Evolutionary conservation across 2,113 vertebrate genomes (phyloP).

Genomic region (Neolamprologus devosi): DNA sequence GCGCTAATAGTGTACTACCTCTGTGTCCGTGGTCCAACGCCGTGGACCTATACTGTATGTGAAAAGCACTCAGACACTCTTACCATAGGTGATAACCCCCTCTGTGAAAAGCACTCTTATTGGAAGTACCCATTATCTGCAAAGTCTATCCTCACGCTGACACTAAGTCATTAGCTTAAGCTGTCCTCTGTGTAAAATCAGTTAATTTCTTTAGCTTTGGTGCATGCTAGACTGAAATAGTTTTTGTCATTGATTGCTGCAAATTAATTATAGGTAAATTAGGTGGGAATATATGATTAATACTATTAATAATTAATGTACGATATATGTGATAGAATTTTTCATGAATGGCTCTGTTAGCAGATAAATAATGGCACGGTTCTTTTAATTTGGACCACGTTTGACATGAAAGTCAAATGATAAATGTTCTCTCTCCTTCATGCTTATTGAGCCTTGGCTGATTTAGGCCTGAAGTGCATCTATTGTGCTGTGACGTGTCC

Average conservation of each 20-base stretch:
- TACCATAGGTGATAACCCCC: constrained; percentile 64
- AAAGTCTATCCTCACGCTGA: constrained; percentile 58
- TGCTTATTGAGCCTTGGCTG: constrained; percentile 6
- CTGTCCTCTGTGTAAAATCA: constrained; percentile 59
- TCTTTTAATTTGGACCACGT: neutral
- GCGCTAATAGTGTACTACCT: constrained; percentile 45
- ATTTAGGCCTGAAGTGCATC: constrained; percentile 12
- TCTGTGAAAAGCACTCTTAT: constrained; percentile 65
- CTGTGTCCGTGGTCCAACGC: constrained; percentile 47
- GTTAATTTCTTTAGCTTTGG: constrained; percentile 43
- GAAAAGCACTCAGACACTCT: constrained; percentile 67
- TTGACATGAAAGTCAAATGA: neutral
- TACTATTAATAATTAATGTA: neutral
- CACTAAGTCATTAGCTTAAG: constrained; percentile 65
- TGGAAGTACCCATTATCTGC: constrained; percentile 66
- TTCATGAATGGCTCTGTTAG: neutral
- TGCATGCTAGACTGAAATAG: constrained; percentile 2
- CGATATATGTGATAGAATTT: neutral
- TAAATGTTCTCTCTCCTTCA: neutral
- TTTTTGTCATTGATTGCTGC: constrained; percentile 13
- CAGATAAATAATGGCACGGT: neutral
- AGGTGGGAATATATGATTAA: neutral
- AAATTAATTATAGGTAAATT: neutral
- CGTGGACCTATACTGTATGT: constrained; percentile 34
- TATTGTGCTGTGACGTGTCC: constrained; percentile 25